Base-by-base conservation (phyloP, 23 tunicate genomes). In the Phallusia fumigata region DNA sequence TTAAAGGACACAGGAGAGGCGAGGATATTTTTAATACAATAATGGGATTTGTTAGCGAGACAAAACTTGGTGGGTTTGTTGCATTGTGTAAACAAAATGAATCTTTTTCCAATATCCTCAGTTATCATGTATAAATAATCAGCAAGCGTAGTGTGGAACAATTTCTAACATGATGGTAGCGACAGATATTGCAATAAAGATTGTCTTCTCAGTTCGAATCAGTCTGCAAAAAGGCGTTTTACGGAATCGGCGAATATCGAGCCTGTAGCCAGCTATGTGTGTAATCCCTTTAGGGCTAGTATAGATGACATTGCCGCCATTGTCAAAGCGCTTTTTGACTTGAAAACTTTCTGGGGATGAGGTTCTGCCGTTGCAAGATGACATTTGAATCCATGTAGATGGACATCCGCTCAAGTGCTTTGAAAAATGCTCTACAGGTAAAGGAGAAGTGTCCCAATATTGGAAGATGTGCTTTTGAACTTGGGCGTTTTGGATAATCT, bases 41-140 rank as follows among this genome's bases (percentile, higher is more conserved):
- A 11, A 65, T 65, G 36, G 19, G 13, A 1, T 82, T 34, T 82
- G 31, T 52, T 19, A 18, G 31, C n/a, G 40, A 82, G 26, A 13
- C 5, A 65, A 76, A 84, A 65, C 53, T 78, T 5, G 65, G 33
- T 36, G 78, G 78, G 35, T 82, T 82, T 49, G 72, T 69, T 51
- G 78, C 85, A n/a, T 8, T 65, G 50, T 65, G 77, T 47, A 52
- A 69, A 69, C 31, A 82, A 69, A 35, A 33, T 82, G 73, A 69
- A 31, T 64, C 12, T 31, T 82, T 82, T 35, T 31, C 85, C 31
- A 52, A 33, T 69, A 65, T n/a, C n/a, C n/a, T 69, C 78, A 82
- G 40, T 30, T 82, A 82, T 5, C 85, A 82, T 82, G 85, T 51
- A 30, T 82, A 5, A 82, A 32, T 35, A 78, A 82, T 31, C 85